phyloP scores from a whole-genome alignment of 2,888 invertebrate species.

The Noctua janthe region DNA sequence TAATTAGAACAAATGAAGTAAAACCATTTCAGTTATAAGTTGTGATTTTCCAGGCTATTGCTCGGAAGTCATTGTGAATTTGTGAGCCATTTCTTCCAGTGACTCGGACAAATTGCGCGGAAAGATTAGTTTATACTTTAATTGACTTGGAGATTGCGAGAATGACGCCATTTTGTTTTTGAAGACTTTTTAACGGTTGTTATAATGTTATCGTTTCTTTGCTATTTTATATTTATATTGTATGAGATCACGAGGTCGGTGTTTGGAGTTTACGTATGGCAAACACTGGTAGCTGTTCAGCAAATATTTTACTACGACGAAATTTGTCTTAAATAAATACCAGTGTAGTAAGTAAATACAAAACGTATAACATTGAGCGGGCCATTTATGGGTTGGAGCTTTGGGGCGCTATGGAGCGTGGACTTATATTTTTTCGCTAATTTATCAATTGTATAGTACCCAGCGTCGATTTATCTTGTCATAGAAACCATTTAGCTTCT shows the following conservation, averaged over 20 bases:
- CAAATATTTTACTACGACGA: neutral
- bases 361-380: neutral
- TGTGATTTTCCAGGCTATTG: conserved; percentile 39
- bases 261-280: neutral
- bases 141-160: conserved; percentile 35
- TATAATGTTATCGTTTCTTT: neutral
- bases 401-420: too few species aligned
- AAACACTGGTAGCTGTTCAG: neutral
- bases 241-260: neutral
- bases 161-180: conserved; percentile 18
- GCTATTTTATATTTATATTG: neutral
- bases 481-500: too few species aligned
- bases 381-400: too few species aligned
- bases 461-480: too few species aligned
- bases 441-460: too few species aligned
- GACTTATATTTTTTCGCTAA: too few species aligned
- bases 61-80: conserved; percentile 25
- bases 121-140: conserved; percentile 45
- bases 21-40: conserved; percentile 9
- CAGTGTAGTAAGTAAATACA: neutral
- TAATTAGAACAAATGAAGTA: conserved; percentile 28
- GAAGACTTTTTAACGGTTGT: conserved; percentile 1
- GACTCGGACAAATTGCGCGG: conserved; percentile 30
- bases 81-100: conserved; percentile 32
- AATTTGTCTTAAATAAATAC: neutral